Evolutionary conservation across 92 coral and sea anemone species (phyloP), one percentile per base, ranked within the genome.

Genomic region (Phymanthus crucifer): DNA sequence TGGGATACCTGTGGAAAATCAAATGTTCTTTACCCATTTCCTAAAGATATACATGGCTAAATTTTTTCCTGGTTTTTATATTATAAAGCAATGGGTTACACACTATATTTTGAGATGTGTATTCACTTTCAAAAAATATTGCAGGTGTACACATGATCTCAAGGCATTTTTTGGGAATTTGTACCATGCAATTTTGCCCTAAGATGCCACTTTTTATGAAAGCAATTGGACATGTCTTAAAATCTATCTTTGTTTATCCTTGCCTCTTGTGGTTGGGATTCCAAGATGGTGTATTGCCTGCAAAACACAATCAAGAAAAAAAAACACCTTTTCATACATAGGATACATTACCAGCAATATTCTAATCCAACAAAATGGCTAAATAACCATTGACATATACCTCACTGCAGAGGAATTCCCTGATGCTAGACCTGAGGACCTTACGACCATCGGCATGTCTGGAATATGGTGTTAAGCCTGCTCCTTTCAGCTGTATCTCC

Each of bases 361-460:
- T 21, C 29, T 21, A 54, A 7, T 3, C 37, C 72, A 68, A 29
- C 31, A 19, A 36, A 3, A 24, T 19, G 64, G 23, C 5, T 1
- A 36, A 14, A 72, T 6, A 6, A 6, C 5, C 40, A 34, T 35
- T n/a, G 34, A 13, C 6, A 46, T 45, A 33, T 50, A 96, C 99
- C 95, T 96, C 99, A 91, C 99, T 91, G 80, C 99, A 96, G 32
- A 96, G 89, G 70, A 96, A 96, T 64, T 96, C 99, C 37, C 99
- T 82, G 13, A 96, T 93, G 38, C 96, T 96, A 36, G 99, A 96
- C 34, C 99, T 84, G 56, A 96, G 70, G 74, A 96, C 99, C 65
- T 96, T 96, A 50, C 99, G 80, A 1, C 99, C 99, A 91, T 96
- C 99, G 56, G 98, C 99, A 69, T 87, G 88, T 48, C 99, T 87